phyloP scores from a whole-genome alignment of 2,797 vertebrate genomes.

The Benthosema pterotum region DNA sequence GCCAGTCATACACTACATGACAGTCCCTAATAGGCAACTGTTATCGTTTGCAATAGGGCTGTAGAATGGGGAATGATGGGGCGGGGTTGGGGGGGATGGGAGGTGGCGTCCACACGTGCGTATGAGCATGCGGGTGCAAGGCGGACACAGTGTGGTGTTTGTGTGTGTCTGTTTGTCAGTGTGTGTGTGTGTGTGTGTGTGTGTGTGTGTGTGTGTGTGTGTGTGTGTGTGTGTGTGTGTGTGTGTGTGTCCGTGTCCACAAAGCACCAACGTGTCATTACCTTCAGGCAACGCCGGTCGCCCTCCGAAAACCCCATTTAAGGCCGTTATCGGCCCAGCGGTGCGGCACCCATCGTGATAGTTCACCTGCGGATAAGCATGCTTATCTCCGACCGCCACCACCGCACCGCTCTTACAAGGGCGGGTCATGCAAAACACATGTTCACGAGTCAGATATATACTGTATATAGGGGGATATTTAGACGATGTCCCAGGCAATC shows the following conservation, averaged over 20 bases:
- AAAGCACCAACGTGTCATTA: too few relatives aligned
- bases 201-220: too few relatives aligned
- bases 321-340: constrained; percentile 36
- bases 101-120: too few relatives aligned
- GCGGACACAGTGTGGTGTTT: too few relatives aligned
- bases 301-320: constrained; percentile 21
- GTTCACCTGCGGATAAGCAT: constrained; percentile 55
- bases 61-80: constrained; percentile 29
- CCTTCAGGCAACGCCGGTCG: not conserved
- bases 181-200: too few relatives aligned
- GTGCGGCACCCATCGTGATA: constrained; percentile 3
- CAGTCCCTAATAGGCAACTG: constrained; percentile 48
- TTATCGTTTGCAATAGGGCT: constrained; percentile 41
- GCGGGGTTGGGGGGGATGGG: too few relatives aligned
- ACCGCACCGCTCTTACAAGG: constrained; percentile 9
- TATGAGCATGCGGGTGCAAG: too few relatives aligned
- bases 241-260: too few relatives aligned
- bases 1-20: constrained; percentile 19
- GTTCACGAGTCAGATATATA: not conserved
- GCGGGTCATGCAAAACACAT: not conserved
- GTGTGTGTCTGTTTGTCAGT: too few relatives aligned
- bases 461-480: constrained; percentile 28
- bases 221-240: too few relatives aligned
- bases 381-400: constrained; percentile 32
- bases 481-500: constrained; percentile 20